Evolutionary conservation across 2,888 invertebrate genomes (phyloP).

Genomic region (Ichneumon xanthorius): DNA sequence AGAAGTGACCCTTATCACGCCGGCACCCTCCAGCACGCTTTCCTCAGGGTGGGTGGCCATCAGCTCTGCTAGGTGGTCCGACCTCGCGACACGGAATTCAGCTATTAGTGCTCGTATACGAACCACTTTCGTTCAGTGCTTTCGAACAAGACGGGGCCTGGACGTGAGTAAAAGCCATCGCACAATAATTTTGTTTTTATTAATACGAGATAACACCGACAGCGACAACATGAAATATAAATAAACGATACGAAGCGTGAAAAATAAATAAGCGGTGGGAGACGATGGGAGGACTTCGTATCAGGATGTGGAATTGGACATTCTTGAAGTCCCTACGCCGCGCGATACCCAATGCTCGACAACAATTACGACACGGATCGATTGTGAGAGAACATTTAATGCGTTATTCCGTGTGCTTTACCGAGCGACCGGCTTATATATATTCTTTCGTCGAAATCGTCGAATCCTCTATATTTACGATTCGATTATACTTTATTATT

Average conservation of each 20-base stretch:
- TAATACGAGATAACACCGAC: slow-evolving; percentile 36
- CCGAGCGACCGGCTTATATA: background rate
- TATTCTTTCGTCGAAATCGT: slow-evolving; percentile 6
- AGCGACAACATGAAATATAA: slow-evolving; percentile 27
- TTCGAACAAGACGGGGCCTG: slow-evolving; percentile 17
- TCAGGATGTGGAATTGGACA: slow-evolving; percentile 43
- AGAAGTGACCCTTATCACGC: slow-evolving; percentile 73
- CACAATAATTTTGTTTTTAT: slow-evolving; percentile 50
- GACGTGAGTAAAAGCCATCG: slow-evolving; percentile 17
- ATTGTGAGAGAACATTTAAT: slow-evolving; percentile 47
- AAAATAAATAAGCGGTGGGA: slow-evolving; percentile 6
- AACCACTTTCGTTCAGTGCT: slow-evolving; percentile 9
- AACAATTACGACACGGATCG: slow-evolving; percentile 55
- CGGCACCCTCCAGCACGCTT: slow-evolving; percentile 73
- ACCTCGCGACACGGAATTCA: slow-evolving; percentile 80
- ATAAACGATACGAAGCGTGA: background rate
- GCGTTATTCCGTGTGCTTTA: slow-evolving; percentile 23
- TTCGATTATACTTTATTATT: slow-evolving; percentile 15
- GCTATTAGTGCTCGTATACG: slow-evolving; percentile 76
- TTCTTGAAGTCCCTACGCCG: slow-evolving; percentile 26
- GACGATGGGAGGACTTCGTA: background rate
- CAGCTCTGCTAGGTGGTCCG: slow-evolving; percentile 61
- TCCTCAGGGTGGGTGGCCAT: slow-evolving; percentile 69
- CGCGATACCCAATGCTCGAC: slow-evolving; percentile 39
- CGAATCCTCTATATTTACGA: slow-evolving; percentile 29